These are phyloP conservation scores for Danio jaintianensis DNA, from an alignment of 2,797 vertebrate genomes.

Conservation along the genomic window DNA sequence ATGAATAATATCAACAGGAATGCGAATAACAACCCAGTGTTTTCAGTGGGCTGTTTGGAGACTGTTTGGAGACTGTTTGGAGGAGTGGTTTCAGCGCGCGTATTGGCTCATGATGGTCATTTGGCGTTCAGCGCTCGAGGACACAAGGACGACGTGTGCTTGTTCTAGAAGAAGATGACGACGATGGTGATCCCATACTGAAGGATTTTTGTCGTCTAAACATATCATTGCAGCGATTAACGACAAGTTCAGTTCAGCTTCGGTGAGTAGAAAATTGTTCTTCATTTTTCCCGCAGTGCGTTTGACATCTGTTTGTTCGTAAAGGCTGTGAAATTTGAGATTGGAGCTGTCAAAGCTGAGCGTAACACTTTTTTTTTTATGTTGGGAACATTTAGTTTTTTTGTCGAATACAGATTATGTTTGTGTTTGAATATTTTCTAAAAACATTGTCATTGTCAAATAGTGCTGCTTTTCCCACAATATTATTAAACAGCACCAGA, in stretches of 20 bases:
- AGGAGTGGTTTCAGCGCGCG: slow-evolving; percentile 25
- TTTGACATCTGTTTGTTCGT: not conserved
- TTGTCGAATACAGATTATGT: not conserved
- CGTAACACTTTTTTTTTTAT: not conserved
- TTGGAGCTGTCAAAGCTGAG: not conserved
- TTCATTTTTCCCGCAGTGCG: not conserved
- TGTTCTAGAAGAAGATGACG: not conserved
- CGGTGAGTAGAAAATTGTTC: slow-evolving; percentile 1
- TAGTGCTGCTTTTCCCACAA: not conserved
- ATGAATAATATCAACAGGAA: not conserved
- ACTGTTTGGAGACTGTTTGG: slow-evolving; percentile 11
- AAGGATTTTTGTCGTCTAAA: not conserved
- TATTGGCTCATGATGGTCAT: not conserved
- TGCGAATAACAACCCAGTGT: slow-evolving; percentile 8
- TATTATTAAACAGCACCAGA: not conserved
- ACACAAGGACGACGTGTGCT: not conserved
- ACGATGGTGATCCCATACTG: not conserved
- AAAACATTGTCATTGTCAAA: not conserved
- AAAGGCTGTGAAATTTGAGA: not conserved
- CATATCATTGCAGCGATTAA: not conserved
- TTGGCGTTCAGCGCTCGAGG: not conserved
- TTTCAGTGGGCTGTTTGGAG: not conserved
- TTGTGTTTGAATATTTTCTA: not conserved
- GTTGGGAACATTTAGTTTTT: not conserved
- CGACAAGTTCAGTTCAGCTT: not conserved